Evolutionary conservation across 92 coral and sea anemone species (phyloP).

Genomic region (Plumapathes pennacea): DNA sequence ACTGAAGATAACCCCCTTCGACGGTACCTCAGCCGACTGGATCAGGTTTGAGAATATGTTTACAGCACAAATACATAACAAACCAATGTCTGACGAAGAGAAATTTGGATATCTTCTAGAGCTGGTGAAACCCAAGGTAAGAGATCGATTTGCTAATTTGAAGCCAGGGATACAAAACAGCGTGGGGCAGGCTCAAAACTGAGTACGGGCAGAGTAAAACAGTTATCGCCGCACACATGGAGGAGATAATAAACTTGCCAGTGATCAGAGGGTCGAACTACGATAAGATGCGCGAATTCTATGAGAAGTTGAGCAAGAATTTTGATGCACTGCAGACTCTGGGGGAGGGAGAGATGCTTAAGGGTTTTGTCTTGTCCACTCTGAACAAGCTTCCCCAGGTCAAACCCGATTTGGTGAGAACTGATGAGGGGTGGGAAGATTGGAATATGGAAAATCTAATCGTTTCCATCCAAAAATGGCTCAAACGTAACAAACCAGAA

Average conservation of each 20-base stretch:
- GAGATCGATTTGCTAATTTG: conserved; percentile 26
- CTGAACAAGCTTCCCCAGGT: conserved; percentile 47
- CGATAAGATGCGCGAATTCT: conserved; percentile 39
- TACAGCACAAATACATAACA: conserved; percentile 34
- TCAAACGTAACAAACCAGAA: conserved; percentile 20
- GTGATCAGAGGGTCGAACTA: conserved; percentile 39
- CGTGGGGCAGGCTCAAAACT: conserved; percentile 34
- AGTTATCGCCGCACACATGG: conserved; percentile 41
- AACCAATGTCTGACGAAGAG: conserved; percentile 15
- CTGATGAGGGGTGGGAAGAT: conserved; percentile 54
- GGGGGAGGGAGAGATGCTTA: conserved; percentile 35
- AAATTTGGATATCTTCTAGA: conserved; percentile 39
- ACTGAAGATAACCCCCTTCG: conserved; percentile 49
- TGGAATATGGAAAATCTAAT: conserved; percentile 51
- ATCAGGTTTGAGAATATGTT: conserved; percentile 59
- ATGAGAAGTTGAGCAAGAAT: conserved; percentile 41
- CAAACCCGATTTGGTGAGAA: conserved; percentile 57
- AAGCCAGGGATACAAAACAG: conserved; percentile 59
- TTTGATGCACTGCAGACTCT: conserved; percentile 45
- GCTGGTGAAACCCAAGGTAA: conserved; percentile 25
- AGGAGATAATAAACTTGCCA: conserved; percentile 41
- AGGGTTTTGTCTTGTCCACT: conserved; percentile 43
- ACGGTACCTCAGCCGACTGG: conserved; percentile 52
- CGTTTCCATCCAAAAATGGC: conserved; percentile 33
- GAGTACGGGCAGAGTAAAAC: conserved; percentile 55